phyloP scores from a whole-genome alignment of 1,140 invertebrate genomes.

The Drosophila serrata region DNA sequence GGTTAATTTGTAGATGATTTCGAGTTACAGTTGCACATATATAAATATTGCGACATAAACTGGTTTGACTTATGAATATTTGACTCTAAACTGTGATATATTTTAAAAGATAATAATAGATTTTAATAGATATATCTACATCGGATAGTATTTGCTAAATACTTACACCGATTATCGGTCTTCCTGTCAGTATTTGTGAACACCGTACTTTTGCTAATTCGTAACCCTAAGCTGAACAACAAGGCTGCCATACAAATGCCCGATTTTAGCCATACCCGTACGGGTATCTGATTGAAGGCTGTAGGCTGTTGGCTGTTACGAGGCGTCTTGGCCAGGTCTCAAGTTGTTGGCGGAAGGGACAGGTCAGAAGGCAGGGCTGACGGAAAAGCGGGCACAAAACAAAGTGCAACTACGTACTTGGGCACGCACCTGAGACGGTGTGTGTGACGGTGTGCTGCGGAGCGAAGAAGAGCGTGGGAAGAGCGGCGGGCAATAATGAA shows the following conservation, averaged over 20 bases:
- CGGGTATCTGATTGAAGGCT: constrained; percentile 29
- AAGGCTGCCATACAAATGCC: constrained; percentile 46
- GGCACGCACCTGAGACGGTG: constrained; percentile 60
- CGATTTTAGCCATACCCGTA: background rate
- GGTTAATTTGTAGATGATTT: constrained; percentile 5
- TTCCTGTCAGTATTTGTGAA: background rate
- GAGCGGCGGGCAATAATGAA: constrained; percentile 60
- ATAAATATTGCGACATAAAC: constrained; percentile 3
- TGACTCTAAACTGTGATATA: background rate
- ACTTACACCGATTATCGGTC: background rate
- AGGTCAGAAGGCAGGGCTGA: constrained; percentile 60
- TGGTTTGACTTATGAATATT: background rate
- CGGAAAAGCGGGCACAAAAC: constrained; percentile 52
- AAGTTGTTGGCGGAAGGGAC: constrained; percentile 20
- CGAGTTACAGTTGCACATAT: background rate
- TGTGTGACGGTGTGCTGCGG: constrained; percentile 18
- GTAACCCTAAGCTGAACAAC: constrained; percentile 21
- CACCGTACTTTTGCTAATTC: constrained; percentile 3
- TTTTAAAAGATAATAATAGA: background rate
- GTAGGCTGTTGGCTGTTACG: constrained; percentile 9
- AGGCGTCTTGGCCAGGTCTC: constrained; percentile 31
- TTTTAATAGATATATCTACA: background rate
- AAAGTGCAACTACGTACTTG: constrained; percentile 63
- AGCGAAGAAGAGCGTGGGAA: constrained; percentile 37
- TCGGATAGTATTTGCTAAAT: background rate